Base-by-base conservation (phyloP, 23 tunicate species). In the Oikopleura albicans region DNA sequence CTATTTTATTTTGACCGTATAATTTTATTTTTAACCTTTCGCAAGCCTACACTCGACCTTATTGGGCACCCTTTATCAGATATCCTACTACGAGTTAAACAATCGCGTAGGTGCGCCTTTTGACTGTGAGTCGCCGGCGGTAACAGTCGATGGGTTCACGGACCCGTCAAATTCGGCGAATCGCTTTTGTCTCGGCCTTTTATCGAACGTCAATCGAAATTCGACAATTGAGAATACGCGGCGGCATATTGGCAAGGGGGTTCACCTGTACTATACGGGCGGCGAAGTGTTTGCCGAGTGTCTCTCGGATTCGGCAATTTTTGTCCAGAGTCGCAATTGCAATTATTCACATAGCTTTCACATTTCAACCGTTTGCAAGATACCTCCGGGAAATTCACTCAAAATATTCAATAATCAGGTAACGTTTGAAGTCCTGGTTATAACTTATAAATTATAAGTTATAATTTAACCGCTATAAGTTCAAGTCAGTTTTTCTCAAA, bases 201-300 rank as follows among this genome's bases (percentile, higher is more conserved):
- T 94, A 0, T 91, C 97, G 40, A 94, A 94, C 63, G 86, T 94
- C 57, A 94, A 94, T 57, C 83, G 98, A 66, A 91, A 91, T 31
- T 94, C 91, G 34, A 91, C 91, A 57, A 92, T 94, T 28, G 98
- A 94, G 41, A 89, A 90, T 40, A 94, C 98, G 38, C 84, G 98
- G 40, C 87, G 91, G 59, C 98, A 94, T 83, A 89, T 94, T 40
- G 98, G 98, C 38, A 94, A 94, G 89, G 98, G 97, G 41, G 97
- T 89, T 31, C 87, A 92, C 34, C 76, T 92, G 2, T 92, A 92
- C 63, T 92, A 92, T 85, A 92, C 90, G 39, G 97, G 93, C 83
- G 97, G 97, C 40, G 97, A 92, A 83, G 97, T 92, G 40, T 92
- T 92, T 39, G 97, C 97, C 31, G 97, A 92, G 83, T 92, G 97